Conservation (phyloP, 2,113 vertebrate genomes). For the Murina feae region DNA sequence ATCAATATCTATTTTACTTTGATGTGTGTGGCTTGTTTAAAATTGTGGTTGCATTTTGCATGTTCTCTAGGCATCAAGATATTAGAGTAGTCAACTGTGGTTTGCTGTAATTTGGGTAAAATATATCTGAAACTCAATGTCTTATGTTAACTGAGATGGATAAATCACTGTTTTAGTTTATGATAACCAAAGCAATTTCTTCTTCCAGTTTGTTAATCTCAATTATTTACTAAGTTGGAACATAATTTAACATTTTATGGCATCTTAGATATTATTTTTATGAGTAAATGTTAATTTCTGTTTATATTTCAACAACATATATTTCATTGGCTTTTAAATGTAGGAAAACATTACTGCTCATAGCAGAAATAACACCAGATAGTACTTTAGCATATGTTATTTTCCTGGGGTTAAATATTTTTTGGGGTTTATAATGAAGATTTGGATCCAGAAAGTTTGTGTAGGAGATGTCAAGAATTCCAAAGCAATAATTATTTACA, state of each 20-base stretch:
- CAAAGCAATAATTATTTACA: background rate
- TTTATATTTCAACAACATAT: background rate
- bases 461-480: background rate
- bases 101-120: constrained; percentile 57
- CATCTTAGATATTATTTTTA: constrained; percentile 48
- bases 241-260: constrained; percentile 46
- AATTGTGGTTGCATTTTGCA: constrained; percentile 44
- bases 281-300: constrained; percentile 61
- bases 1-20: constrained; percentile 55
- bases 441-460: background rate
- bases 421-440: background rate
- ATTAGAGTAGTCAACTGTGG: constrained; percentile 43
- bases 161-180: constrained; percentile 52
- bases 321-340: constrained; percentile 40
- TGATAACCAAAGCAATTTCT: constrained; percentile 53
- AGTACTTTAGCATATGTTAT: background rate
- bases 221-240: constrained; percentile 40
- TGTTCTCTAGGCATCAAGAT: constrained; percentile 31
- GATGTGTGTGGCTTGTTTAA: constrained; percentile 1
- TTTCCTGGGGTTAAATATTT: background rate
- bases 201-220: constrained; percentile 45
- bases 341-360: constrained; percentile 26
- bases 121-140: constrained; percentile 31
- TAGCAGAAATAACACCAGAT: background rate
- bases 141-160: constrained; percentile 53